Conservation (phyloP, 2,888 invertebrate genomes). For the Oxycera nigricornis region DNA sequence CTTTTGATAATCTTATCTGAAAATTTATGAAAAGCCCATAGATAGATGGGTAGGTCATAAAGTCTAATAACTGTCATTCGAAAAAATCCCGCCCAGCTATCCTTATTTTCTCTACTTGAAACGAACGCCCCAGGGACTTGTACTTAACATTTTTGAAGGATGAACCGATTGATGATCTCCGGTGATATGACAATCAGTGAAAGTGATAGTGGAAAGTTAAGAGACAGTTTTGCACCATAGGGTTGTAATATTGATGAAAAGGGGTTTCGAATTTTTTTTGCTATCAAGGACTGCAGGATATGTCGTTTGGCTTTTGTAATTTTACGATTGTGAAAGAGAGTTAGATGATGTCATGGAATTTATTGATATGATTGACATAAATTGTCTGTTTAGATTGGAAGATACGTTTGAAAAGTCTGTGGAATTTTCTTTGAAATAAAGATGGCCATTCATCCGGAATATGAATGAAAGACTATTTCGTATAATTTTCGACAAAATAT, state of each 20-base stretch:
- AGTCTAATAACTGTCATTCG: constrained; percentile 32
- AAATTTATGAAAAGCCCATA: constrained; percentile 21
- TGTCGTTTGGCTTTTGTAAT: neutral
- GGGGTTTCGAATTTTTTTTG: neutral
- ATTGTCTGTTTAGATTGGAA: no score
- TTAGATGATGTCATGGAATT: neutral
- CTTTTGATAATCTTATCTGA: constrained; percentile 7
- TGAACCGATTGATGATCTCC: neutral
- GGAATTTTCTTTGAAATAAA: no score
- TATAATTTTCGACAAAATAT: no score
- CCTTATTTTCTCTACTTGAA: no score
- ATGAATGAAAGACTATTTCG: no score
- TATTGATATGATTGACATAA: neutral
- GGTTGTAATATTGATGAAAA: neutral
- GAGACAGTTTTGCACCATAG: no score
- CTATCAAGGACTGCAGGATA: neutral
- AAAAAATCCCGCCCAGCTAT: constrained; percentile 21
- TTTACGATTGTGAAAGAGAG: neutral
- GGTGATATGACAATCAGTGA: neutral
- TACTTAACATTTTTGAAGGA: neutral
- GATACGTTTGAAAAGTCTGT: no score
- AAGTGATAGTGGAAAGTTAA: no score
- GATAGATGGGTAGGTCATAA: constrained; percentile 31
- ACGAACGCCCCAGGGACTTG: neutral
- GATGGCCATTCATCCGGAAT: no score